Base-by-base conservation (phyloP, 2,888 invertebrate species). In the Cosmorhoe ocellata region DNA sequence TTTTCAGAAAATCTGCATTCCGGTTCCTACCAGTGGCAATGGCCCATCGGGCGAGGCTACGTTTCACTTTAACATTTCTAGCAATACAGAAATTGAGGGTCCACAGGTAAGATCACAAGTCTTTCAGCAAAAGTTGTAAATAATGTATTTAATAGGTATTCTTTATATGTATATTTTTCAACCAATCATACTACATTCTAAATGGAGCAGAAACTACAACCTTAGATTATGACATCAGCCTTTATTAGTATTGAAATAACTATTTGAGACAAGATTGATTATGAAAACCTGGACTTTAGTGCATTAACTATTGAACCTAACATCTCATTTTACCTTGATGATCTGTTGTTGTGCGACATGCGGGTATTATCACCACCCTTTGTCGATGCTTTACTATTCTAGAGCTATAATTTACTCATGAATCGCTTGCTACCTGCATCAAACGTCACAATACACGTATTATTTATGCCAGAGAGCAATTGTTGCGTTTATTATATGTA, bases 61-160 rank as follows among this genome's bases (percentile, higher is more conserved):
- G 83, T 84, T 96, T 95, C 91, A 94, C 92, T 90, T 96, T 95
- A 93, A 94, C 84, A 92, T 96, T 84, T 94, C 95, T 74, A 93
- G 92, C 74, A 94, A 95, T 84, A 92, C 94, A 72, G 96, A 95
- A 84, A 94, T 94, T 90, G 96, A 96, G 85, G 94, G 94, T 79
- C 93, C 93, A 73, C 95, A 95, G 90, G 91, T 90, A 76, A 66
- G 51, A 24, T 13, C 13, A 13, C 14, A 6, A 13, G 36, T 28
- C 22, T 11, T 24, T 11, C 36, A 36, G 18, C 18, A 18, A 3
- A 18, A 18, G 18, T 3, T 2, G 2, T 18, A 18, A 18, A 18
- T 4, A 18, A 2, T n/a, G n/a, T n/a, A n/a, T n/a, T n/a, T n/a
- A n/a, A n/a, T n/a, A n/a, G n/a, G n/a, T n/a, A n/a, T n/a, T n/a